Conservation (phyloP, 1,140 invertebrate genomes). For the Condylostylus longicornis region DNA sequence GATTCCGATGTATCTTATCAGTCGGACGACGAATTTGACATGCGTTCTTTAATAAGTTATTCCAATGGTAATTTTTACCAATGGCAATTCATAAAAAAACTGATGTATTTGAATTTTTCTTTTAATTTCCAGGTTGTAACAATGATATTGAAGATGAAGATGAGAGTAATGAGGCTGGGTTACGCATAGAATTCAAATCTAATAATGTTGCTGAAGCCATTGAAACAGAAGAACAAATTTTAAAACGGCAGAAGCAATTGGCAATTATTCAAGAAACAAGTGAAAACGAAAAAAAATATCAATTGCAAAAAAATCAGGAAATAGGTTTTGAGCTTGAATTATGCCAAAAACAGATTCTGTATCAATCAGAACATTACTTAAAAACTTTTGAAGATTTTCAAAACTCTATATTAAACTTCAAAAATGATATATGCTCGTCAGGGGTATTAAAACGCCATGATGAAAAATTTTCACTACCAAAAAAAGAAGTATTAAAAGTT, state of each 20-base stretch:
- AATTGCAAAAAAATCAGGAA: constrained; percentile 25
- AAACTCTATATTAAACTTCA: constrained; percentile 23
- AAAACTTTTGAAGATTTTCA: constrained; percentile 14
- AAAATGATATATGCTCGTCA: constrained; percentile 19
- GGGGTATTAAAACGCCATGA: constrained; percentile 22
- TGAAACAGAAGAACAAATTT: constrained; percentile 38
- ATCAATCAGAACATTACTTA: constrained; percentile 1
- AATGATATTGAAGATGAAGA: constrained; percentile 16
- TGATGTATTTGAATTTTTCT: too few relatives aligned
- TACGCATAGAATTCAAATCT: constrained; percentile 60
- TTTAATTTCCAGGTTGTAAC: too few relatives aligned
- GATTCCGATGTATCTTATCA: constrained; percentile 12
- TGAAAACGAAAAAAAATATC: constrained; percentile 29
- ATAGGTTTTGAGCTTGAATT: constrained; percentile 24
- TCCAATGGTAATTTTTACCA: too few relatives aligned
- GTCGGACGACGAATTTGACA: constrained; percentile 6
- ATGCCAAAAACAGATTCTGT: constrained; percentile 4
- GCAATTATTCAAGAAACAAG: constrained; percentile 30
- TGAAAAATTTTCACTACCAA: constrained; percentile 16
- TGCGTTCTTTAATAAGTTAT: background rate
- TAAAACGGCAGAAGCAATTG: constrained; percentile 28
- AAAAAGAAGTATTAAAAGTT: constrained; percentile 3
- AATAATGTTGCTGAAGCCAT: constrained; percentile 73
- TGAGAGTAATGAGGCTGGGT: constrained; percentile 13
- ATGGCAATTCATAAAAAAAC: too few relatives aligned